Conservation (phyloP, 2,888 invertebrate genomes). For the Tetramorium bicarinatum region DNA sequence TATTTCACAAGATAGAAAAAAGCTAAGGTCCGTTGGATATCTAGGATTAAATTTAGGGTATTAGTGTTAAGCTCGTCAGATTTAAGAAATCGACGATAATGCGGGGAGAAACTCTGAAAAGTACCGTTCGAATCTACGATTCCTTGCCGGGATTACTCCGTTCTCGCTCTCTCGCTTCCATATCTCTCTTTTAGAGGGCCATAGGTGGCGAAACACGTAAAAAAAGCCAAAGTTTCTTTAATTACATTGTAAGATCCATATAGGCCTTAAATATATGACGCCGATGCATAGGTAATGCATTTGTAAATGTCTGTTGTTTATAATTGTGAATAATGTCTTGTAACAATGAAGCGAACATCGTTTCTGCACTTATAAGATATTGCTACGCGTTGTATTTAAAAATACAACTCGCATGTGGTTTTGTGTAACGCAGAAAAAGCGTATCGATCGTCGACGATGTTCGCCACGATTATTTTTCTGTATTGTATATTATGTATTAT, state of each 20-base stretch:
- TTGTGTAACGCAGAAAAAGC: slow-evolving; percentile 49
- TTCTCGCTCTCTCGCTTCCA: not conserved
- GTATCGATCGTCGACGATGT: slow-evolving; percentile 45
- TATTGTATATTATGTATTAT: slow-evolving; percentile 72
- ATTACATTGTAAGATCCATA: slow-evolving; percentile 48
- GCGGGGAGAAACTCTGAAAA: slow-evolving; percentile 9
- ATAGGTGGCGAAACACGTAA: slow-evolving; percentile 16
- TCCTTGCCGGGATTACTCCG: not conserved
- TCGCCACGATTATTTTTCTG: slow-evolving; percentile 69
- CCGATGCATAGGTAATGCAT: slow-evolving; percentile 48
- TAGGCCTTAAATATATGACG: slow-evolving; percentile 57
- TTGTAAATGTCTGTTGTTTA: slow-evolving; percentile 61
- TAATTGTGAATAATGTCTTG: slow-evolving; percentile 45
- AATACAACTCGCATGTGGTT: slow-evolving; percentile 63
- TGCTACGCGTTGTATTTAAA: slow-evolving; percentile 53
- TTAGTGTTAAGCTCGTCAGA: slow-evolving; percentile 23
- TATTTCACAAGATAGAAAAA: slow-evolving; percentile 10
- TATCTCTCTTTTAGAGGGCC: not conserved
- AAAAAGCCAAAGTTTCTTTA: slow-evolving; percentile 55
- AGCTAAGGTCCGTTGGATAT: slow-evolving; percentile 12
- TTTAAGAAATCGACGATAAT: slow-evolving; percentile 32
- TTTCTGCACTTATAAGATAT: slow-evolving; percentile 43
- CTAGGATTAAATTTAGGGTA: slow-evolving; percentile 32
- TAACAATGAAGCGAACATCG: slow-evolving; percentile 25
- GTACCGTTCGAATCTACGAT: not conserved